Conservation (phyloP, 2,888 invertebrate species). For the Proisotoma minuta region DNA sequence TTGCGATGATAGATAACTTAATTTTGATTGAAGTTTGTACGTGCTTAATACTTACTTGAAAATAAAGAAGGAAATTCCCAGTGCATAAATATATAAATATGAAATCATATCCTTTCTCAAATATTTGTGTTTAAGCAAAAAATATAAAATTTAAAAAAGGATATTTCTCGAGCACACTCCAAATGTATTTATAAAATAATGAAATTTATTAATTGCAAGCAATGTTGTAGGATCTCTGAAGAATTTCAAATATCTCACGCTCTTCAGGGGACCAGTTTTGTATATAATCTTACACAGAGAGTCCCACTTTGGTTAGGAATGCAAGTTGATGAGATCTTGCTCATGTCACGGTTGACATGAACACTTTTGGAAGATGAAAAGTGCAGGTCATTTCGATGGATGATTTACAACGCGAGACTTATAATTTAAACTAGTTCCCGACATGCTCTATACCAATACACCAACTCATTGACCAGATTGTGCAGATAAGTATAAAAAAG, state of each 20-base stretch:
- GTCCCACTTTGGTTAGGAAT: background rate
- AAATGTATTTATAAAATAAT: too few relatives aligned
- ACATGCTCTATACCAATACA: background rate
- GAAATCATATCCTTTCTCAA: too few relatives aligned
- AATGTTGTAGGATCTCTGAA: background rate
- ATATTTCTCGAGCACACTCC: too few relatives aligned
- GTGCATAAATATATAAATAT: too few relatives aligned
- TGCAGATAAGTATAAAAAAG: background rate
- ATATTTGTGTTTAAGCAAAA: too few relatives aligned
- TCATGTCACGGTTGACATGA: slow-evolving; percentile 11
- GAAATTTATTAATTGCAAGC: too few relatives aligned
- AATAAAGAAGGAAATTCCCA: too few relatives aligned
- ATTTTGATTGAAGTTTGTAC: background rate
- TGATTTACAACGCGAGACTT: too few relatives aligned
- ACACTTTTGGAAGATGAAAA: background rate
- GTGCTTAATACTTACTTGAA: too few relatives aligned
- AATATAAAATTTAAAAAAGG: too few relatives aligned
- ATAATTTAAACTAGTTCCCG: background rate
- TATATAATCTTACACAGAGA: too few relatives aligned
- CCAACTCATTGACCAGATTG: background rate
- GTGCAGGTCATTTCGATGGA: slow-evolving; percentile 10
- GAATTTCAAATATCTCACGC: background rate
- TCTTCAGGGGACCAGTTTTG: background rate
- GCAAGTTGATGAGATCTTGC: background rate
- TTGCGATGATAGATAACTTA: background rate